phyloP scores from a whole-genome alignment of 1,140 invertebrate species.

The Platyscapa corneri region DNA sequence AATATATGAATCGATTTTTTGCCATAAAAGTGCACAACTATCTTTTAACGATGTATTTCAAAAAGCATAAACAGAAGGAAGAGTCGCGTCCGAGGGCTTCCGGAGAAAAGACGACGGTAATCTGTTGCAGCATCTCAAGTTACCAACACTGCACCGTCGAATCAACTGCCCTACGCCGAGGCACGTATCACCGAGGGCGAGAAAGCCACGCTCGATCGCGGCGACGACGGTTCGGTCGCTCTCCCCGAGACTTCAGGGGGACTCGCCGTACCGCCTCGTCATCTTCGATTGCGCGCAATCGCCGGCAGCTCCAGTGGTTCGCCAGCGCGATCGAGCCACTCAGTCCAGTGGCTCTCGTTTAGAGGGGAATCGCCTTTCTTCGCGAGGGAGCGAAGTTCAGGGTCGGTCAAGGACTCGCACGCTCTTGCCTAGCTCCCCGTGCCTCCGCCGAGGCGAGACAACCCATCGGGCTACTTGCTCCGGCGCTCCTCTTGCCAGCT shows the following conservation, averaged over 20 bases:
- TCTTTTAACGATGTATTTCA: neutral
- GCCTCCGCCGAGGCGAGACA: neutral
- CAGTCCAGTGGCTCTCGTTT: slow-evolving; percentile 59
- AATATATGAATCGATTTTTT: neutral
- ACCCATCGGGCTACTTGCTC: slow-evolving; percentile 55
- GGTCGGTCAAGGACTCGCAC: slow-evolving; percentile 70
- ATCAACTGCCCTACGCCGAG: too few relatives aligned
- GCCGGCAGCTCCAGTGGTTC: neutral
- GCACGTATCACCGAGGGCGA: too few relatives aligned
- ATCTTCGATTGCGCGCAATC: slow-evolving; percentile 10
- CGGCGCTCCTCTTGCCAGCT: slow-evolving; percentile 25
- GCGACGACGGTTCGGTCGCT: too few relatives aligned
- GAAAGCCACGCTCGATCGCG: too few relatives aligned
- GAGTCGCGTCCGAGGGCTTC: neutral
- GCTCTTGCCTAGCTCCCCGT: slow-evolving; percentile 21
- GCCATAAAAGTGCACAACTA: neutral
- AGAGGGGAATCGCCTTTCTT: slow-evolving; percentile 58
- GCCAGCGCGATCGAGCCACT: slow-evolving; percentile 57
- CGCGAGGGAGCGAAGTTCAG: slow-evolving; percentile 61
- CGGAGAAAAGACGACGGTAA: too few relatives aligned
- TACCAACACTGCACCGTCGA: too few relatives aligned
- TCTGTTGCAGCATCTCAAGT: too few relatives aligned
- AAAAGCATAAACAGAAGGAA: neutral
- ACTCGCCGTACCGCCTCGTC: neutral
- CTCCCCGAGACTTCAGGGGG: too few relatives aligned